Evolutionary conservation across 2,797 vertebrate genomes (phyloP), one percentile per base, ranked within the genome.

Genomic region (Propithecus deckenii): DNA sequence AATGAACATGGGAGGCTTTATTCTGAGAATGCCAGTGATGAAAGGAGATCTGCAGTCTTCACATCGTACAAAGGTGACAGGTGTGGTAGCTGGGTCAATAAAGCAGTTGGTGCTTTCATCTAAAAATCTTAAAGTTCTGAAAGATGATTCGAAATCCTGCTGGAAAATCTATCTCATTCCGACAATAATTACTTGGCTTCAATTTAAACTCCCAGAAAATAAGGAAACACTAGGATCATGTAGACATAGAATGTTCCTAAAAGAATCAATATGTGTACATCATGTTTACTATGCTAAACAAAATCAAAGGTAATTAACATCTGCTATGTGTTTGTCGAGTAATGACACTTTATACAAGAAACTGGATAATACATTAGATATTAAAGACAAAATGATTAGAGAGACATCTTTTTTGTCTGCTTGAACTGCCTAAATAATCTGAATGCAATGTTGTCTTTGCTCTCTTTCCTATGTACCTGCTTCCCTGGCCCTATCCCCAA

Each of bases 31-130:
- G 50, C 86, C 83, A 14, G 32, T 28, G 71, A 94, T 86, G 83
- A 97, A 91, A 96, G 89, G 89, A 80, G 59, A 69, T 81, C 57
- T 69, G 30, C 35, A 23, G 50, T 50, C 46, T 76, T 95, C 57
- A 76, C 25, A 15, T 74, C 80, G 91, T 89, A 97, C 52, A 85
- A 81, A 55, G 38, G 79, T 88, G 75, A 76, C 86, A 85, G 95
- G 83, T 94, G 35, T 86, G 23, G 41, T 10, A 46, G 32, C 79
- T 50, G 67, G 91, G 35, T 9, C 89, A 91, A 65, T 15, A 52
- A 80, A 94, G 67, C 52, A 74, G 50, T 79, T 41, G 86, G 28
- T 59, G 79, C 71, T 96, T 96, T 85, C 55, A 63, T 41, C 25
- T 9, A 41, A 85, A 23, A 48, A 81, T 18, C 79, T 81, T 69